phyloP scores from a whole-genome alignment of 1,140 invertebrate genomes.

The Phymorhynchus buccinoides region DNA sequence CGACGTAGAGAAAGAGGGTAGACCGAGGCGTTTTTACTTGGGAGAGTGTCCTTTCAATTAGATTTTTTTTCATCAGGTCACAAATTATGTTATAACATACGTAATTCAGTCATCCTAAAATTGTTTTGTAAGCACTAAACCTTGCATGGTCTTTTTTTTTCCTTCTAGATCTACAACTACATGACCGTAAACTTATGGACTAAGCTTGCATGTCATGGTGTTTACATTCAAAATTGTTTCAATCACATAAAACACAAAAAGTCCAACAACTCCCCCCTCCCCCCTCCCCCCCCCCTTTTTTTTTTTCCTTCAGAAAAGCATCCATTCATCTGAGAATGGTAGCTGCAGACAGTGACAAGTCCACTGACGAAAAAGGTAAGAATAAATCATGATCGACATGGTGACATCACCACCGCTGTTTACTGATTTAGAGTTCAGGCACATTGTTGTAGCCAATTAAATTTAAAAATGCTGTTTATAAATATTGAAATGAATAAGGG shows the following conservation, averaged over 20 bases:
- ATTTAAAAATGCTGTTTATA: neutral
- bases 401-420: no score
- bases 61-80: neutral
- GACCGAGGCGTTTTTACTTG: no score
- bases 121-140: neutral
- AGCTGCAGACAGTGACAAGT: slow-evolving; percentile 58
- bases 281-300: no score
- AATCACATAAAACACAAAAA: no score
- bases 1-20: no score
- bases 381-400: no score
- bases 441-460: neutral
- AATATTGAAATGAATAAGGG: neutral
- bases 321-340: slow-evolving; percentile 63
- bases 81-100: neutral
- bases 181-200: neutral
- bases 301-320: slow-evolving; percentile 57
- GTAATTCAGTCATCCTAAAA: neutral
- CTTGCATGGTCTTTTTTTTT: neutral
- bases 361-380: slow-evolving; percentile 67
- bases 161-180: neutral
- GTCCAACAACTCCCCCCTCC: no score
- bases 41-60: no score
- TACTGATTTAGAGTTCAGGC: neutral
- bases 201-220: neutral
- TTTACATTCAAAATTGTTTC: neutral